Conservation (phyloP, 2,113 vertebrate species). For the Origma solitaria region DNA sequence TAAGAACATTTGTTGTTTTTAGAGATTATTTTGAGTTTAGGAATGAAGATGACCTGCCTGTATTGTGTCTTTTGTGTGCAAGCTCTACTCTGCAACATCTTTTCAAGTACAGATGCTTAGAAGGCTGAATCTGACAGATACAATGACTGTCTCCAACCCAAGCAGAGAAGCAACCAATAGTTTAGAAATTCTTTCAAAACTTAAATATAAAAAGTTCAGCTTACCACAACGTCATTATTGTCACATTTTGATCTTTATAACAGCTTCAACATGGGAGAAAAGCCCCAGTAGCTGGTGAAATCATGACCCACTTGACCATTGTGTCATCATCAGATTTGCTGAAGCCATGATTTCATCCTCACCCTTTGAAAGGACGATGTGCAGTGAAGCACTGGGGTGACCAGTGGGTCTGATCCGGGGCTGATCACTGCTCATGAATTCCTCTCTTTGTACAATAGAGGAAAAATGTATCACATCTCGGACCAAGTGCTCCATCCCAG, state of each 20-base stretch:
- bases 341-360: background rate
- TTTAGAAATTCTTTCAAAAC: background rate
- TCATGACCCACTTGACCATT: background rate
- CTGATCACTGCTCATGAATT: background rate
- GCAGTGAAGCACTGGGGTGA: background rate
- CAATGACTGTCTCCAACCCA: background rate
- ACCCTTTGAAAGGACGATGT: background rate
- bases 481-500: background rate
- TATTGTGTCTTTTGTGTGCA: background rate
- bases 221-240: background rate
- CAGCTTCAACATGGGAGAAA: background rate
- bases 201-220: background rate
- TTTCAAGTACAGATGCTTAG: background rate
- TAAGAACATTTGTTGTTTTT: background rate
- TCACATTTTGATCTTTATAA: background rate
- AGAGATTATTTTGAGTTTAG: background rate
- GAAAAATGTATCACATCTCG: rapidly evolving
- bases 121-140: background rate
- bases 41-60: background rate
- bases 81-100: background rate
- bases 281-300: background rate
- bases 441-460: background rate
- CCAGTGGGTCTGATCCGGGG: rapidly evolving
- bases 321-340: background rate
- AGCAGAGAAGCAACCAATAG: background rate